Evolutionary conservation across 2,797 vertebrate genomes (phyloP), one percentile per base, ranked within the genome.

Genomic region (Loriculus beryllinus): DNA sequence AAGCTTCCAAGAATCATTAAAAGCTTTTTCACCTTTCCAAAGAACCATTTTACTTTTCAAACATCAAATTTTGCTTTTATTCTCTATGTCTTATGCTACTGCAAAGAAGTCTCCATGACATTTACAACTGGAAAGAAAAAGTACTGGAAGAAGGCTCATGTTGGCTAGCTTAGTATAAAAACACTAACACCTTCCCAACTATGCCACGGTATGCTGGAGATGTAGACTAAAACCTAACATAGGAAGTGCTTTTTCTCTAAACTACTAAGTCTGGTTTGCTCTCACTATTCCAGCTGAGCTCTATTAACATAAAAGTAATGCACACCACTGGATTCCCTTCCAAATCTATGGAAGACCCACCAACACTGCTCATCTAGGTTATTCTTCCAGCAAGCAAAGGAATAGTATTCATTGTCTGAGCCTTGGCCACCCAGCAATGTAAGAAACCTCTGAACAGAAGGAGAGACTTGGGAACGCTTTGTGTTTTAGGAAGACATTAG

Each of bases 401-500:
- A 83, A 86, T 7, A 37, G 48, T 23, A 80, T 31, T 26, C 35
- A 25, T n/a, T 33, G 49, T 69, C 70, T 72, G 45, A 83, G 40
- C 63, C 86, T 28, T 75, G 40, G 29, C 31, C 72, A 15, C 45
- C 37, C 56, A 72, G 47, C 45, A 81, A 57, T 10, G n/a, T 19
- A 56, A 64, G 51, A 37, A 82, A 35, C 37, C 63, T 72, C 51
- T 42, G 37, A 87, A 29, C 26, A 68, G 54, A 21, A 80, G 29
- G 56, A 20, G 18, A 69, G n/a, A n/a, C 51, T 85, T 74, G 3
- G 10, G 59, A 60, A 91, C 51, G 33, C 47, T 87, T 95, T 47
- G 59, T 63, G 67, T 82, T 94, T 86, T 57, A 80, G 65, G 77
- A 96, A 93, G 74, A 96, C 69, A 76, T 64, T 65, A 86, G 3